Evolutionary conservation across 1,140 invertebrate species (phyloP).

Genomic region (Drosophila watanabei): DNA sequence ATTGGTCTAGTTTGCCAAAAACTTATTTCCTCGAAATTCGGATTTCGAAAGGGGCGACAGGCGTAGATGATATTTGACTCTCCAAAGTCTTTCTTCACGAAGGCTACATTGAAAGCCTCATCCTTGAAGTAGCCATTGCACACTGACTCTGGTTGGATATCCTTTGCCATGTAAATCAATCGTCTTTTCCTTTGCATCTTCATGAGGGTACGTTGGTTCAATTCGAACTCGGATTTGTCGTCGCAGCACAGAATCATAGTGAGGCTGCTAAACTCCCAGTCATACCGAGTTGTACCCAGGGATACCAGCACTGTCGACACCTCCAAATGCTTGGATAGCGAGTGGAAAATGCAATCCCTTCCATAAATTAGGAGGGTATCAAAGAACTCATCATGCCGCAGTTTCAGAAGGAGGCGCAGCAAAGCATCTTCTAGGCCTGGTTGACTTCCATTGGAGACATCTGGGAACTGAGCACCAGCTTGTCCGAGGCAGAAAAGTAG

Average conservation of each 20-base stretch:
- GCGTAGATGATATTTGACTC: conserved; percentile 1
- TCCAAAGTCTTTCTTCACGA: conserved; percentile 26
- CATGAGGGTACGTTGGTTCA: background rate
- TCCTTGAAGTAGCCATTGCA: conserved; percentile 24
- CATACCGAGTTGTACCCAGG: conserved; percentile 26
- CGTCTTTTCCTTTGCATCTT: conserved; percentile 42
- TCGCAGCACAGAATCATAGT: conserved; percentile 47
- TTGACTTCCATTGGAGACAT: background rate
- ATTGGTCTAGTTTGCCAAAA: background rate
- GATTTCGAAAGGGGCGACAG: conserved; percentile 37
- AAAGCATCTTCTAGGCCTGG: conserved; percentile 1
- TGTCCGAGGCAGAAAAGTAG: background rate
- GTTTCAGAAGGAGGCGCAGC: conserved; percentile 13
- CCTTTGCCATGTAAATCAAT: conserved; percentile 5
- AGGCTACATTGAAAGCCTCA: conserved; percentile 52
- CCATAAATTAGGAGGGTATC: conserved; percentile 50
- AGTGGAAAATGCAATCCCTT: conserved; percentile 39
- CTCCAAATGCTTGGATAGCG: conserved; percentile 3
- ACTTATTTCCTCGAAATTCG: conserved; percentile 10
- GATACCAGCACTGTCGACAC: conserved; percentile 24
- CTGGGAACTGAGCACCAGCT: background rate
- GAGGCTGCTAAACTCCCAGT: conserved; percentile 49
- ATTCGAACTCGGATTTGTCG: conserved; percentile 12
- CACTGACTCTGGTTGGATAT: background rate
- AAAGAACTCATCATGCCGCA: conserved; percentile 31